Evolutionary conservation across 2,797 vertebrate genomes (phyloP).

Genomic region (Lagodon rhomboides): DNA sequence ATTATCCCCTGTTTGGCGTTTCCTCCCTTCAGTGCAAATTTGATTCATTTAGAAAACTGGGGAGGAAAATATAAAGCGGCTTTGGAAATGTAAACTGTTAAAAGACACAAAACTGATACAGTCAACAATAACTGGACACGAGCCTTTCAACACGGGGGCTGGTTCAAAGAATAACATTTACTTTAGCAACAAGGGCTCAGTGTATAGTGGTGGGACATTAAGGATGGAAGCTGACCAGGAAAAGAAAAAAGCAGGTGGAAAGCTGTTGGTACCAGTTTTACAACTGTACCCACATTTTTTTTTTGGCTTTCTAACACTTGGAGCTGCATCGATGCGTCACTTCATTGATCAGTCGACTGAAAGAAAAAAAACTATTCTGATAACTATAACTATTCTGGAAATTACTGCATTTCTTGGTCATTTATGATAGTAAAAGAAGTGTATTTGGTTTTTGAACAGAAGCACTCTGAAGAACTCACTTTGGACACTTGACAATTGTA

Average conservation of each 20-base stretch:
- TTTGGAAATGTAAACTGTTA: slow-evolving; percentile 6
- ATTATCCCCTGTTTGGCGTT: slow-evolving; percentile 38
- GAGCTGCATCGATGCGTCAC: too few relatives aligned
- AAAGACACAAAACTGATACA: slow-evolving; percentile 23
- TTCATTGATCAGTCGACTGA: too few relatives aligned
- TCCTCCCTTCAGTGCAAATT: slow-evolving; percentile 25
- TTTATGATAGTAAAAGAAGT: too few relatives aligned
- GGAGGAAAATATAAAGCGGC: background rate
- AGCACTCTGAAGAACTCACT: too few relatives aligned
- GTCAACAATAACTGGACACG: slow-evolving; percentile 22
- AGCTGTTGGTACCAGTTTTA: background rate
- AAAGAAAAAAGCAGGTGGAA: slow-evolving; percentile 3
- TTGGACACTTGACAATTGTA: too few relatives aligned
- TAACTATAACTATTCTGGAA: too few relatives aligned
- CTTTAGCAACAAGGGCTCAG: slow-evolving; percentile 19
- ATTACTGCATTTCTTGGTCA: too few relatives aligned
- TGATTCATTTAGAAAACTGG: background rate
- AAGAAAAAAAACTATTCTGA: too few relatives aligned
- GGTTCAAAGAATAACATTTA: slow-evolving; percentile 37
- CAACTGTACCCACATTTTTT: too few relatives aligned
- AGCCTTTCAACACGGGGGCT: background rate
- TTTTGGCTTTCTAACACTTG: background rate
- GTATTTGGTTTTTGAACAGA: too few relatives aligned
- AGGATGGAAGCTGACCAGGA: background rate
- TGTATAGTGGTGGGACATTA: background rate